phyloP scores from a whole-genome alignment of 1,140 invertebrate species.

The Ceratosolen fusciceps region DNA sequence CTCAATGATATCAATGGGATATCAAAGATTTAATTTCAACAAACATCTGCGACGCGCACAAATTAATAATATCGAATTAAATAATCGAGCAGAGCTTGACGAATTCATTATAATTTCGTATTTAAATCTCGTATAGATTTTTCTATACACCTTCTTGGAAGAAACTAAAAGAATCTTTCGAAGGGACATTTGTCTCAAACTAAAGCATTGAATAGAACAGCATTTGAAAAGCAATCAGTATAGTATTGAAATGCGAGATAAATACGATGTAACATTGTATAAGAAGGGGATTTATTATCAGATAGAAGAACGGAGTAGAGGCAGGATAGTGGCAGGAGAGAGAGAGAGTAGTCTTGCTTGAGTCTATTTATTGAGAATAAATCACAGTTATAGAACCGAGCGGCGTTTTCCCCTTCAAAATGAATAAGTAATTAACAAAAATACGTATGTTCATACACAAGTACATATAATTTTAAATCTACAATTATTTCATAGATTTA shows the following conservation, averaged over 20 bases:
- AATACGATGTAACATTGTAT: background rate
- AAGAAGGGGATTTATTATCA: background rate
- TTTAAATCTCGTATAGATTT: background rate
- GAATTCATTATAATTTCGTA: background rate
- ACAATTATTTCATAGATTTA: background rate
- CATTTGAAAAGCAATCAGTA: slow-evolving; percentile 9
- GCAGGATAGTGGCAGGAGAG: background rate
- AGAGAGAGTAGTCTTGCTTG: background rate
- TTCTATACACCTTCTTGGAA: background rate
- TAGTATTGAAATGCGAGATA: background rate
- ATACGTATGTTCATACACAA: background rate
- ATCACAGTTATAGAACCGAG: slow-evolving; percentile 29
- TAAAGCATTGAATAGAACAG: background rate
- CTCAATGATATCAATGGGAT: too few species aligned
- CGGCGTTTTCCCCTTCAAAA: too few species aligned
- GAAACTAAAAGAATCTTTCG: background rate
- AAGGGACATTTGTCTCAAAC: background rate
- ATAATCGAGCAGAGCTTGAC: background rate
- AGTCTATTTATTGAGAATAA: background rate
- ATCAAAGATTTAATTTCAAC: too few species aligned
- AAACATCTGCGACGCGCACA: background rate
- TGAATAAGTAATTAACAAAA: too few species aligned
- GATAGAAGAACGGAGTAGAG: background rate
- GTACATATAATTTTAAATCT: background rate
- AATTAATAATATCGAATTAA: too few species aligned